Base-by-base conservation (phyloP, 2,797 vertebrate species). In the Acanthopagrus latus region DNA sequence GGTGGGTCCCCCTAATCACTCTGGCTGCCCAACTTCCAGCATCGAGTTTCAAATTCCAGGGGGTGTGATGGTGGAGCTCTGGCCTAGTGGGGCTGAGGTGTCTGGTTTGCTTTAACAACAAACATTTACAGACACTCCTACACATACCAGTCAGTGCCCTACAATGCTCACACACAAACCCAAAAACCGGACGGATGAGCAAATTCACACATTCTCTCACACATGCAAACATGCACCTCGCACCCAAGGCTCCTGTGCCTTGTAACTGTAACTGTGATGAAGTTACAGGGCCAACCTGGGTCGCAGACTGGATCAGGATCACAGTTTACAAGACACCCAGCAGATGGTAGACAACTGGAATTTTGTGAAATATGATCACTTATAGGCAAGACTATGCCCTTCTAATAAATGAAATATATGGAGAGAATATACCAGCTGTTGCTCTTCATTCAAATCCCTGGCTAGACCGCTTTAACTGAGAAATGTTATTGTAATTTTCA, bases 1-100 rank as follows among this genome's bases (percentile, higher is more conserved):
- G 87, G 90, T 86, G 85, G 88, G 91, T 90, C 87, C 86, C 82
- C 85, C 88, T 90, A 90, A 94, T 93, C 91, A 88, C 85, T 80
- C 86, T 78, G 85, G 76, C 88, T 88, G 80, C 85, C 88, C 87
- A 84, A 91, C 91, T 86, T 86, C 78, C 78, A 91, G 92, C 64
- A 43, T 94, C 85, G 0, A 68, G 80, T 94, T 93, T 93, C 93
- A 83, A 83, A 93, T 93, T 94, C 93, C 87, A 78, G 74, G 64
- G 76, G 51, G 66, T 78, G 86, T 57, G 88, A 82, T 73, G 79
- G 81, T 68, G 86, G 83, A 82, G 86, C 78, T 80, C 51, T 55
- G 76, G 81, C 82, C 83, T 80, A 47, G 55, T 81, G 80, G 87
- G 85, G 67, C 76, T 79, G 82, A 88, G 84, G 89, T 91, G 91